A percentile compares a stretch with the other conserved stretches of the same genome.
Evolutionary conservation across 2,113 vertebrate genomes (phyloP).

Genomic region (Marcusenius ussheri): DNA sequence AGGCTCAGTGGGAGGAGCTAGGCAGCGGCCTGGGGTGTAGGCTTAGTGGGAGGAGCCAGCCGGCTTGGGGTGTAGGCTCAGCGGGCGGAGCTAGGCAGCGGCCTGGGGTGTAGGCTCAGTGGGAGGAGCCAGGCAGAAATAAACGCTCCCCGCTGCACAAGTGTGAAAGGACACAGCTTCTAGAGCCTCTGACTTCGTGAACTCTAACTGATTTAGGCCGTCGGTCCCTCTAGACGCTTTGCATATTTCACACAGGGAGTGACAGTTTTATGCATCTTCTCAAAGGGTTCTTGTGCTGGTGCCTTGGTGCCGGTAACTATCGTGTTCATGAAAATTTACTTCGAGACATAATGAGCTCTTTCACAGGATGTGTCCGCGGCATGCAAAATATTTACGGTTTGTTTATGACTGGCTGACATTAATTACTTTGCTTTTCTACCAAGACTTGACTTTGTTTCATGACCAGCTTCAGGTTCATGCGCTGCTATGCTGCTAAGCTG

Average conservation of each 20-base stretch:
- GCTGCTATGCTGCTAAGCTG: neutral
- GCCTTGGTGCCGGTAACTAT: constrained; percentile 67
- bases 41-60: too few relatives aligned
- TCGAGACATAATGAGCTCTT: constrained; percentile 67
- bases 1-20: too few relatives aligned
- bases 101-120: constrained; percentile 37
- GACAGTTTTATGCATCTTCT: constrained; percentile 80
- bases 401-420: constrained; percentile 52
- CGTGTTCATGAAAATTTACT: constrained; percentile 72
- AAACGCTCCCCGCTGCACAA: constrained; percentile 58
- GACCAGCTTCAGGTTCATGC: neutral
- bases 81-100: constrained; percentile 37
- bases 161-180: constrained; percentile 60
- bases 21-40: too few relatives aligned
- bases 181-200: constrained; percentile 62
- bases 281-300: constrained; percentile 75
- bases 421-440: constrained; percentile 47
- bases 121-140: constrained; percentile 57
- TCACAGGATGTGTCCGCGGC: constrained; percentile 63
- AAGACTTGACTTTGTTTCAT: neutral
- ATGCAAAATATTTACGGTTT: constrained; percentile 43
- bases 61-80: too few relatives aligned
- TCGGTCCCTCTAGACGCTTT: constrained; percentile 57
- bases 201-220: constrained; percentile 78
- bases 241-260: constrained; percentile 68